Evolutionary conservation across 2,888 invertebrate genomes (phyloP).

Genomic region (Tethea ocularis): DNA sequence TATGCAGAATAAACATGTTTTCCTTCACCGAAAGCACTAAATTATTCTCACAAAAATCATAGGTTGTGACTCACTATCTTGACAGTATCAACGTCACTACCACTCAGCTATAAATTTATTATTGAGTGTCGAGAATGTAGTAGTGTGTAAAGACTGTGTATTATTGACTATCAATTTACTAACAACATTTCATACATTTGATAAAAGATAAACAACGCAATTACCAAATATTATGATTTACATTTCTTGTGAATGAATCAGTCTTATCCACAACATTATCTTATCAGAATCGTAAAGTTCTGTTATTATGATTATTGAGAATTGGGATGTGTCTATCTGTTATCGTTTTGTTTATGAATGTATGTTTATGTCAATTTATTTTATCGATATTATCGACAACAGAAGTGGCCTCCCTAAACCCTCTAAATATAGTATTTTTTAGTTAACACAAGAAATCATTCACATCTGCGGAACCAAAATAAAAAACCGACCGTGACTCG

Average conservation of each 20-base stretch:
- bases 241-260: background rate
- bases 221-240: background rate
- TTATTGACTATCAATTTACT: too few species aligned
- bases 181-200: too few species aligned
- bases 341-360: background rate
- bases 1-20: too few species aligned
- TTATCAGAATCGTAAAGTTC: background rate
- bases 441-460: constrained; percentile 58
- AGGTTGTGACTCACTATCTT: too few species aligned
- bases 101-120: too few species aligned
- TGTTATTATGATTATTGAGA: background rate
- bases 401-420: constrained; percentile 37
- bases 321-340: background rate
- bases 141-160: too few species aligned
- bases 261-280: background rate
- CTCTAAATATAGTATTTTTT: constrained; percentile 61
- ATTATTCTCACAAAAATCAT: too few species aligned
- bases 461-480: constrained; percentile 47
- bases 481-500: constrained; percentile 54
- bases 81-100: too few species aligned
- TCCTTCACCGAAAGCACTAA: too few species aligned
- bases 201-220: too few species aligned
- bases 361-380: background rate
- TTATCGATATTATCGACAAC: constrained; percentile 28
- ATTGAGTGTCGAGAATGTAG: too few species aligned